Conservation (phyloP, 2,797 vertebrate genomes). For the Otolemur crassicaudatus region DNA sequence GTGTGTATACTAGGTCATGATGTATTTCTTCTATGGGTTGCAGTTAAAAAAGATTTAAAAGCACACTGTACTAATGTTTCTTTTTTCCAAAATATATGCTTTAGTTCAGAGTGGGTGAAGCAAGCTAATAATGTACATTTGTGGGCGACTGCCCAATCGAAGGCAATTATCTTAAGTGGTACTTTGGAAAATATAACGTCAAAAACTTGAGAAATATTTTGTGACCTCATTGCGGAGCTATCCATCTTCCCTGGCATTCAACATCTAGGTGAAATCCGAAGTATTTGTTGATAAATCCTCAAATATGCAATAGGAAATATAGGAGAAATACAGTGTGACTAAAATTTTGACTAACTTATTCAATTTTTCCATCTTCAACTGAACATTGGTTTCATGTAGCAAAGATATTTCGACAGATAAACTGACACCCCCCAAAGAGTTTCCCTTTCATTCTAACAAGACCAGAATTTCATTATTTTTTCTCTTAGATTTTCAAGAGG, state of each 20-base stretch:
- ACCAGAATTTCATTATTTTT: constrained; percentile 26
- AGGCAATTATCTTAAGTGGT: background rate
- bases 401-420: constrained; percentile 22
- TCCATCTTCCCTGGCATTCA: background rate
- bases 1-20: background rate
- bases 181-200: background rate
- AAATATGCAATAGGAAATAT: background rate
- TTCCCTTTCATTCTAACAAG: background rate
- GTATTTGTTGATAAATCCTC: background rate
- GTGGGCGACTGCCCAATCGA: background rate
- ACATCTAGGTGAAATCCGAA: constrained; percentile 26
- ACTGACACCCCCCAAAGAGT: background rate
- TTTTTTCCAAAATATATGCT: background rate
- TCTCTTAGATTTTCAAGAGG: constrained; percentile 48
- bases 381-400: constrained; percentile 19
- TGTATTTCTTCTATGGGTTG: background rate
- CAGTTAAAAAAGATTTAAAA: background rate
- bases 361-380: constrained; percentile 24
- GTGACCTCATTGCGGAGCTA: constrained; percentile 31
- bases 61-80: background rate
- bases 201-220: constrained; percentile 11
- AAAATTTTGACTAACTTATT: constrained; percentile 7
- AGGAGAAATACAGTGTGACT: background rate
- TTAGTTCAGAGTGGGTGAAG: background rate
- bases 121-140: background rate